Conservation (phyloP, 2,888 invertebrate genomes). For the Lamellibrachia satsuma region DNA sequence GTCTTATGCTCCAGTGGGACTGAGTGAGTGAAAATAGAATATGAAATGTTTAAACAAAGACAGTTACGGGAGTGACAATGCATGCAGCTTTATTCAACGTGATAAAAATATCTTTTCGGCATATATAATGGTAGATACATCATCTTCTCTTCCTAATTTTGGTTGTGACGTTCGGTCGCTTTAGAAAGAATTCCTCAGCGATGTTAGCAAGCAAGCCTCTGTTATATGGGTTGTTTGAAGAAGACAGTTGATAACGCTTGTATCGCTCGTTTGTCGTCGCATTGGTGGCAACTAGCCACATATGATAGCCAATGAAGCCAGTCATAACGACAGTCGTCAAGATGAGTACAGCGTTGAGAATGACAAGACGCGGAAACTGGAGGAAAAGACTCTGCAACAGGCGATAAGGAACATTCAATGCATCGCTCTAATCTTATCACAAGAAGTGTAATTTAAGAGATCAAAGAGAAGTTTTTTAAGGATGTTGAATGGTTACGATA, state of each 20-base stretch:
- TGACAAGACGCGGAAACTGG: slow-evolving; percentile 57
- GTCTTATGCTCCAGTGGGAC: no score
- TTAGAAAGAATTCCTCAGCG: background rate
- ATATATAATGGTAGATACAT: background rate
- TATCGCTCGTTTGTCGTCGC: slow-evolving; percentile 63
- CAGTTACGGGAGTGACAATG: background rate
- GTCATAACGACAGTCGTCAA: slow-evolving; percentile 50
- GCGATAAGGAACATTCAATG: slow-evolving; percentile 25
- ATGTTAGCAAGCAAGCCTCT: background rate
- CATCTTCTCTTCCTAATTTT: background rate
- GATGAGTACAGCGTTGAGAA: slow-evolving; percentile 52
- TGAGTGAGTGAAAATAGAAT: background rate
- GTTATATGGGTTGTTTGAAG: background rate
- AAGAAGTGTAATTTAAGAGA: no score
- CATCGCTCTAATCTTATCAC: no score
- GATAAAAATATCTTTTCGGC: background rate
- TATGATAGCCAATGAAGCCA: slow-evolving; percentile 55
- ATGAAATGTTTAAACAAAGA: background rate
- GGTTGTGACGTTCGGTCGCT: background rate
- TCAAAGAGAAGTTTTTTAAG: no score
- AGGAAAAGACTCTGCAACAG: slow-evolving; percentile 60
- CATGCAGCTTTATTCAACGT: background rate
- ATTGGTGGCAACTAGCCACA: slow-evolving; percentile 55
- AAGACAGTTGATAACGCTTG: slow-evolving; percentile 41
- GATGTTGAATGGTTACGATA: no score